Evolutionary conservation across 2,888 invertebrate species (phyloP), one percentile per base, ranked within the genome.

Genomic region (Tipula vernalis): DNA sequence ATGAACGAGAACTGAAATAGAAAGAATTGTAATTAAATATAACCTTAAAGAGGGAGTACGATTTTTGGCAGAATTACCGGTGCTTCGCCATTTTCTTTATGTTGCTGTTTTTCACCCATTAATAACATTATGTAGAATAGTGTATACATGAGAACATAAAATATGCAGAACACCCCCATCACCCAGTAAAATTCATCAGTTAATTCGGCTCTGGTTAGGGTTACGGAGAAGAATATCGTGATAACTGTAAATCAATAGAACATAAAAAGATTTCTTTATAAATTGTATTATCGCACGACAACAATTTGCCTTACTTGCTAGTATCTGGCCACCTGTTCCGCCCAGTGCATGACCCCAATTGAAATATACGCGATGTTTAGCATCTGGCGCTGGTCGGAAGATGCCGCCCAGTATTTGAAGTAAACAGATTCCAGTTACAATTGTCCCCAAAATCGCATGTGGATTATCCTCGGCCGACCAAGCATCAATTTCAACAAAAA

Each of bases 301-400:
- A 41, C 28, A 41, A 12, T 85, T 47, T 86, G 88, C 94, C 95
- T 94, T 91, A 97, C 97, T 96, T 91, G 95, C 97, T 89, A 97
- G 92, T 88, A 97, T 96, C 89, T 98, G 97, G 0, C 98, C 97
- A 0, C 94, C 92, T 91, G 98, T 98, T 84, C 98, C 98, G 83
- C 95, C 93, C 86, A 96, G 92, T 96, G 98, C 98, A 91, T 98
- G 98, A 0, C 94, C 91, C 98, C 98, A 98, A 92, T 98, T 98
- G 93, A 98, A 98, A 87, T 96, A 92, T 0, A 96, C 94, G 86
- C 98, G 93, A 89, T 94, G 94, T 15, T 95, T 94, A 12, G 96
- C 95, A 86, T 95, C 96, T 0, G 97, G 97, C 91, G 95, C 96
- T 0, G 98, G 98, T 88, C 98, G 94, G 91, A 98, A 95, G 88